phyloP scores from a whole-genome alignment of 2,113 vertebrate species.

The Alexandromys fortis region DNA sequence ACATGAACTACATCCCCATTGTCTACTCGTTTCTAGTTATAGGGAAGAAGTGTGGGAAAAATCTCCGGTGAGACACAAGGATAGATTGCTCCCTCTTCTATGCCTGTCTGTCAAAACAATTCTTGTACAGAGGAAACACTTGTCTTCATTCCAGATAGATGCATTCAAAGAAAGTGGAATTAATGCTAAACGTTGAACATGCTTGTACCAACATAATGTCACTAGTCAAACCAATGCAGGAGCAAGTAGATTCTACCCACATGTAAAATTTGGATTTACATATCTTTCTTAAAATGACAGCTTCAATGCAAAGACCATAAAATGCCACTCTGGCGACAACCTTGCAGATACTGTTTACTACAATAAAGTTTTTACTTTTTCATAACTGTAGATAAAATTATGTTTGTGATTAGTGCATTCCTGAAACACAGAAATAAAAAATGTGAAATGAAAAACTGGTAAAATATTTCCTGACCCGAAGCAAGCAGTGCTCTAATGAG shows the following conservation, averaged over 20 bases:
- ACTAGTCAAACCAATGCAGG: constrained; percentile 19
- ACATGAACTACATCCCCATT: not conserved
- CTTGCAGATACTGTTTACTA: not conserved
- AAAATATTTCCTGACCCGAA: not conserved
- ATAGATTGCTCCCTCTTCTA: constrained; percentile 46
- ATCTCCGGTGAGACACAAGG: constrained; percentile 27
- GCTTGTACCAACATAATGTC: constrained; percentile 41
- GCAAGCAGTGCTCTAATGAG: not conserved
- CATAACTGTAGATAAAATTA: not conserved
- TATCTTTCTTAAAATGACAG: not conserved
- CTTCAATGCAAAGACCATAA: not conserved
- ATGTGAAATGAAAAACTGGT: not conserved
- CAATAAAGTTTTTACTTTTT: not conserved
- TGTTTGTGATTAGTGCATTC: not conserved
- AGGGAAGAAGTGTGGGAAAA: constrained; percentile 29
- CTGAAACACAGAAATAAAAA: not conserved
- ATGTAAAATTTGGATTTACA: not conserved
- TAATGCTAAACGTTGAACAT: constrained; percentile 53
- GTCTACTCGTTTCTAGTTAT: constrained; percentile 3
- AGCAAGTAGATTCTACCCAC: not conserved
- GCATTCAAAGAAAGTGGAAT: constrained; percentile 66
- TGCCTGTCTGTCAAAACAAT: constrained; percentile 65
- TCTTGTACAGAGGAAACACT: constrained; percentile 53
- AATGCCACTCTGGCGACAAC: not conserved
- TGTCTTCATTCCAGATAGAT: constrained; percentile 60